phyloP scores from a whole-genome alignment of 2,888 invertebrate species.

The Perizoma flavofasciatum region DNA sequence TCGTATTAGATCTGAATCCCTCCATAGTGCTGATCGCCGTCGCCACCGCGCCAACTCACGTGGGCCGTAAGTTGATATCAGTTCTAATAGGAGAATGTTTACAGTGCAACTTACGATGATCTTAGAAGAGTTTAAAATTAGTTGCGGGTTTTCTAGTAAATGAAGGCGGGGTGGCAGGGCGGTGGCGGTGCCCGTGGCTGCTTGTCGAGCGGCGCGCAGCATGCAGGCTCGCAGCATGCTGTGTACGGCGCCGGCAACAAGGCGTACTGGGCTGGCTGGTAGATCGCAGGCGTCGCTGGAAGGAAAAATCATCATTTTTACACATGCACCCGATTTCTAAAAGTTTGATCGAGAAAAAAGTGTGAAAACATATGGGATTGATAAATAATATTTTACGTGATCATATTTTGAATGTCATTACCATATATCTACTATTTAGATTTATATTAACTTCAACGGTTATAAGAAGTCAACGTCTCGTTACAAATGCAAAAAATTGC shows the following conservation, averaged over 20 bases:
- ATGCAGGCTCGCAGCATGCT: constrained; percentile 72
- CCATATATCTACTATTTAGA: too few relatives aligned
- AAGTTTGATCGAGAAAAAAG: too few relatives aligned
- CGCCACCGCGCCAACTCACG: too few relatives aligned
- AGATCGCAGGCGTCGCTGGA: constrained; percentile 71
- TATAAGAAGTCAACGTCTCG: too few relatives aligned
- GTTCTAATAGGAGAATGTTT: background rate
- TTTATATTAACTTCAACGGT: too few relatives aligned
- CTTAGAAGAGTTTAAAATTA: constrained; percentile 40
- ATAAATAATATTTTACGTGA: too few relatives aligned
- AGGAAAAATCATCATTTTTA: constrained; percentile 16
- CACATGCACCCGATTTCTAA: too few relatives aligned
- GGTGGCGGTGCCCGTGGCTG: constrained; percentile 70
- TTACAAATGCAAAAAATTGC: too few relatives aligned
- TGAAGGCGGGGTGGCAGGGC: constrained; percentile 76
- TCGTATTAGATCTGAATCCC: too few relatives aligned
- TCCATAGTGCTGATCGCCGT: too few relatives aligned
- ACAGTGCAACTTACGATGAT: constrained; percentile 1
- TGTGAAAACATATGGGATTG: too few relatives aligned
- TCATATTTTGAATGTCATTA: too few relatives aligned
- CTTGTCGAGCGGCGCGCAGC: constrained; percentile 75
- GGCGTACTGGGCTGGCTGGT: constrained; percentile 71
- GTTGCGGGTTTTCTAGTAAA: constrained; percentile 57
- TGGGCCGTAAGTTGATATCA: background rate
- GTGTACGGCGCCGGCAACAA: constrained; percentile 73